Evolutionary conservation across 2,113 vertebrate species (phyloP).

Genomic region (Monopterus albus): DNA sequence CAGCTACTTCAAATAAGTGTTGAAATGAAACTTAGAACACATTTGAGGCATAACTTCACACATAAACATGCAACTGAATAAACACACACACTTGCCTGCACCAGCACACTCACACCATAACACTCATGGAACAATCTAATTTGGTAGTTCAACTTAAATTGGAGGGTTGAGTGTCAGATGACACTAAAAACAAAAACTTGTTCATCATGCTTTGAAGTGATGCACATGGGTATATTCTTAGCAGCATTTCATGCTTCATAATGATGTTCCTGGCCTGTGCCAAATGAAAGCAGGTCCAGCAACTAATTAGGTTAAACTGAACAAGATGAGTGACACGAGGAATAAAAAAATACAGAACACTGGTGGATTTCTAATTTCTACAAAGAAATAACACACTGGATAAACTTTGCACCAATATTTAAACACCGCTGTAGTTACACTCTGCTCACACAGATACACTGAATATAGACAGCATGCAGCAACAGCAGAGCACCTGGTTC

Average conservation of each 20-base stretch:
- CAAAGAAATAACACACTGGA: too few species aligned
- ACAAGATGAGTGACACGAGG: neutral
- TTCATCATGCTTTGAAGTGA: conserved; percentile 31
- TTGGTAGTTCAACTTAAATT: conserved; percentile 25
- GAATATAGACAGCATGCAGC: too few species aligned
- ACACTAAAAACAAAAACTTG: conserved; percentile 42
- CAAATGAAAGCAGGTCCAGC: conserved; percentile 8
- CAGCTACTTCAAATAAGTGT: conserved; percentile 26
- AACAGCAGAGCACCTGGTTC: too few species aligned
- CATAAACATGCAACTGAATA: conserved; percentile 17
- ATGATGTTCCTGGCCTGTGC: neutral
- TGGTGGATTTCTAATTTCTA: too few species aligned
- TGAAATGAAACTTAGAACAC: conserved; percentile 37
- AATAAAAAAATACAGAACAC: neutral
- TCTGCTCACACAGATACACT: too few species aligned
- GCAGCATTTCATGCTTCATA: conserved; percentile 13
- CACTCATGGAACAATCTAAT: conserved; percentile 48
- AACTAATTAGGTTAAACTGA: neutral
- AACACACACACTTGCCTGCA: neutral
- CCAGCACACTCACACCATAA: conserved; percentile 9
- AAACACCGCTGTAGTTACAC: too few species aligned
- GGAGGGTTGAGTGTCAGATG: conserved; percentile 29
- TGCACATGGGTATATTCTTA: conserved; percentile 56
- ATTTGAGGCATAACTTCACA: conserved; percentile 29
- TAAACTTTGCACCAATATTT: too few species aligned